Evolutionary conservation across 2,888 invertebrate species (phyloP), one percentile per base, ranked within the genome.

Genomic region (Cyclophora punctaria): DNA sequence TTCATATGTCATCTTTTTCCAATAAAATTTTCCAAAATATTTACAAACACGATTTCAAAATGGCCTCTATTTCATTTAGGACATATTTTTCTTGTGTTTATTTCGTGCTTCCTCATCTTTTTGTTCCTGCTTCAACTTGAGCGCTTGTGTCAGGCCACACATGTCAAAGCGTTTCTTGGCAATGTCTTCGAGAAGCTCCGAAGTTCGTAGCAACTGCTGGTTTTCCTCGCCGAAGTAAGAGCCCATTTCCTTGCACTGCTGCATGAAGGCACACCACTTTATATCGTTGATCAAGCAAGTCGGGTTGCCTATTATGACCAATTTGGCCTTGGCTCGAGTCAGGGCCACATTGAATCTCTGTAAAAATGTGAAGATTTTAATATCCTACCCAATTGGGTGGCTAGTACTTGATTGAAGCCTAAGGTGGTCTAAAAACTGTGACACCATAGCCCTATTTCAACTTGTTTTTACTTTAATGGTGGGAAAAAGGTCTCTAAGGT

Each of bases 261-360:
- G 60, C 62, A 90, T 90, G 57, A 80, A 86, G 6, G 54, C 58
- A 2, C 73, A 66, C 90, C 90, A 88, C 56, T 78, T 73, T 2
- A 63, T 52, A 42, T 73, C 68, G 44, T 78, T 73, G 34, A 66
- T 65, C 33, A 89, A 65, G 34, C 86, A 83, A 4, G 71, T 55
- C 44, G 68, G 91, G 86, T 83, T 92, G 70, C 74, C 92, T 78
- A 79, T 66, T 41, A 76, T 82, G 20, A 94, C 90, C 20, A 94
- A 75, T 56, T 95, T 90, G n/a, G 94, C 75, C 73, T 91, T 92
- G 0, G 94, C 93, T 55, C 94, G 78, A 0, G 94, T 94, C 7
- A 94, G 66, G 0, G 93, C 90, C 2, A 95, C 94, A 76, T 95
- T 95, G 73, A 94, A 93, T 56, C 94, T 80, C 89, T 93, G 85